Percentiles rank a stretch among this genome's conserved stretches.
These are phyloP conservation scores for Euborellia annulipes DNA, from an alignment of 1,140 invertebrate species.

Conservation along the genomic window DNA sequence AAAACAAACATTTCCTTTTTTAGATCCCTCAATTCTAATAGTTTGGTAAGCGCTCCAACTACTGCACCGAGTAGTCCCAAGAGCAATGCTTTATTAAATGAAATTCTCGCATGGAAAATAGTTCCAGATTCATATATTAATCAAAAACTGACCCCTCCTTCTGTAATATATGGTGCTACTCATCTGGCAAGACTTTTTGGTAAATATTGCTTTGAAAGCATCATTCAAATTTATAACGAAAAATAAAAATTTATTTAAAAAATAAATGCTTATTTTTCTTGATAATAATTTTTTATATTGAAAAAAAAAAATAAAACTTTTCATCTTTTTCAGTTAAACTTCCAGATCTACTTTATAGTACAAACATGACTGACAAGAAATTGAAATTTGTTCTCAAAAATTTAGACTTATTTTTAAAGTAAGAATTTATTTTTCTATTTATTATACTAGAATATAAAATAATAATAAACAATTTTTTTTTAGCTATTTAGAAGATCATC, in stretches of 20 bases:
- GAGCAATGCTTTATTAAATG: conserved; percentile 28
- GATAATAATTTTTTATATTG: too few species aligned
- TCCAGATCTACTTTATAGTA: conserved; percentile 47
- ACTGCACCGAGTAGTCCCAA: conserved; percentile 19
- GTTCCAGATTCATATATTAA: conserved; percentile 37
- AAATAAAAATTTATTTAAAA: too few species aligned
- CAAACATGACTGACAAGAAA: conserved; percentile 47
- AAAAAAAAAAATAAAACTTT: too few species aligned
- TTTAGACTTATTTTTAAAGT: conserved; percentile 53
- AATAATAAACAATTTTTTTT: too few species aligned
- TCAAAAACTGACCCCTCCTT: conserved; percentile 36
- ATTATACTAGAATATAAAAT: conserved; percentile 7
- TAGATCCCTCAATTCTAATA: too few species aligned
- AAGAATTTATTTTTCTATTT: too few species aligned
- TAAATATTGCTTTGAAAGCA: too few species aligned
- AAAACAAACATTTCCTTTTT: too few species aligned
- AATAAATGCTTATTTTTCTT: too few species aligned
- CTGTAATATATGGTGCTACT: conserved; percentile 57
- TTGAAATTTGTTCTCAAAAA: conserved; percentile 44
- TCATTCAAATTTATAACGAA: too few species aligned
- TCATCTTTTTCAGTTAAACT: conserved; percentile 44
- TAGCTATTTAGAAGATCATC: conserved; percentile 45
- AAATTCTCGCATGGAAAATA: conserved; percentile 43
- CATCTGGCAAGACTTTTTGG: conserved; percentile 60
- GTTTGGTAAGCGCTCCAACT: too few species aligned